These are phyloP conservation scores for Pipistrellus pygmaeus DNA, from an alignment of 2,797 vertebrate genomes.

Conservation along the genomic window DNA sequence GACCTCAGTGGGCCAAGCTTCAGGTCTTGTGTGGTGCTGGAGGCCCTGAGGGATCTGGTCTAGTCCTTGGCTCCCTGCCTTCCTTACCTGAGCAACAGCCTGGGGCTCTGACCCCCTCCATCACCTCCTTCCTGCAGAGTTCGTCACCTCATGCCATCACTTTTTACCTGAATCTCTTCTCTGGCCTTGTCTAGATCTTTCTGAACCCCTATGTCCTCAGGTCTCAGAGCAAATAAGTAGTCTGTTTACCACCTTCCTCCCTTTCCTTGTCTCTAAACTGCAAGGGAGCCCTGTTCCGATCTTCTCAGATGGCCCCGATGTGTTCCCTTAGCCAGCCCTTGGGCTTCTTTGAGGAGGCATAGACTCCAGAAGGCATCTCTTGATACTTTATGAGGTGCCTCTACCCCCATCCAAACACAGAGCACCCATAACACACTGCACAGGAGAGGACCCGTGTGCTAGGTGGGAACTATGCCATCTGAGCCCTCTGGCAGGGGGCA, in stretches of 20 bases:
- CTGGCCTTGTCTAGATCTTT: conserved; percentile 31
- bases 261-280: neutral
- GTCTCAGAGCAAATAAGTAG: neutral
- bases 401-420: neutral
- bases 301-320: neutral
- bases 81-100: neutral
- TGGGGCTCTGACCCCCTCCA: neutral
- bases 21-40: neutral
- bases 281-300: neutral
- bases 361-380: neutral
- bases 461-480: neutral
- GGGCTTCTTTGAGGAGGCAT: neutral
- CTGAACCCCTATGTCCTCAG: neutral
- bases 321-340: neutral
- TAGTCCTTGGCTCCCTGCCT: neutral
- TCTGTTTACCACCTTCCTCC: neutral
- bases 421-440: neutral
- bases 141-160: neutral
- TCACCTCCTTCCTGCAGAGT: neutral
- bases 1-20: neutral
- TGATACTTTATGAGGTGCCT: neutral
- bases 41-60: neutral
- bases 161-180: neutral
- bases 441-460: neutral
- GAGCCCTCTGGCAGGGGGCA: neutral